These are phyloP conservation scores for Nilaparvata lugens DNA, from an alignment of 1,140 invertebrate species.

Conservation along the genomic window DNA sequence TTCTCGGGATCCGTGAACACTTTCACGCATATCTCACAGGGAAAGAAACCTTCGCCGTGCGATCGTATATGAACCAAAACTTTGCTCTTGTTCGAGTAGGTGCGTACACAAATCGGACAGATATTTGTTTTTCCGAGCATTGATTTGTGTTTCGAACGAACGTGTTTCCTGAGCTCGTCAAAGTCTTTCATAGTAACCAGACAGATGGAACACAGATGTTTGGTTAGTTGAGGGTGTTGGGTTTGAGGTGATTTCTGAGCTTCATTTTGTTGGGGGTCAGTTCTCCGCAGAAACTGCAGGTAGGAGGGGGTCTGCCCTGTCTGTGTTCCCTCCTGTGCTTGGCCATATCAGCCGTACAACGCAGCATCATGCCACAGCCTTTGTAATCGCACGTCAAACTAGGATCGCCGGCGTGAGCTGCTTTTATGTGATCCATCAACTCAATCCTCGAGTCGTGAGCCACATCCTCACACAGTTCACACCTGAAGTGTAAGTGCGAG, in stretches of 20 bases:
- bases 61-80: slow-evolving; percentile 50
- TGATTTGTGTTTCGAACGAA: slow-evolving; percentile 40
- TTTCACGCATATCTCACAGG: slow-evolving; percentile 48
- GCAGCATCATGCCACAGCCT: slow-evolving; percentile 44
- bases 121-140: slow-evolving; percentile 43
- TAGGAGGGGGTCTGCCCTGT: slow-evolving; percentile 35
- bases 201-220: slow-evolving; percentile 48
- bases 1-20: slow-evolving; percentile 44
- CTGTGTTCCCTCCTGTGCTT: slow-evolving; percentile 45
- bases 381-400: slow-evolving; percentile 39
- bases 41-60: slow-evolving; percentile 46
- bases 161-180: slow-evolving; percentile 46
- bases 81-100: slow-evolving; percentile 49
- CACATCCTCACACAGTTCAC: slow-evolving; percentile 43
- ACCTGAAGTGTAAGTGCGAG: slow-evolving; percentile 24
- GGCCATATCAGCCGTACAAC: slow-evolving; percentile 44
- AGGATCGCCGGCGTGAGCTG: slow-evolving; percentile 44
- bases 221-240: slow-evolving; percentile 30
- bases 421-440: slow-evolving; percentile 48
- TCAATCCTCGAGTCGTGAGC: slow-evolving; percentile 42
- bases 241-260: slow-evolving; percentile 49
- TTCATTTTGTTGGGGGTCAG: slow-evolving; percentile 47
- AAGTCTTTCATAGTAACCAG: slow-evolving; percentile 45
- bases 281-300: slow-evolving; percentile 50
- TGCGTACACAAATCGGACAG: slow-evolving; percentile 50